phyloP scores from a whole-genome alignment of 2,888 invertebrate genomes.

The Trichogramma dendrolimi region DNA sequence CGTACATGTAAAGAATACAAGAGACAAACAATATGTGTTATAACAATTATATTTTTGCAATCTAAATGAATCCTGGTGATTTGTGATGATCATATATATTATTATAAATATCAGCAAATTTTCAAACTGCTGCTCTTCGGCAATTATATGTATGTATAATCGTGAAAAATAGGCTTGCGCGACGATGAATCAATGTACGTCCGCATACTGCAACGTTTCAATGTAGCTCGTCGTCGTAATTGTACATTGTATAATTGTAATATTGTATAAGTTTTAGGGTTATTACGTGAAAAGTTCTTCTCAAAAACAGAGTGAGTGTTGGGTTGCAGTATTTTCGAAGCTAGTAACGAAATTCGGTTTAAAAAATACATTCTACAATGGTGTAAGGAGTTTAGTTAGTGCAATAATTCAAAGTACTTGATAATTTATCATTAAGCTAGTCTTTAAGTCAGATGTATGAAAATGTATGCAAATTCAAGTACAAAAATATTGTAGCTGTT shows the following conservation, averaged over 20 bases:
- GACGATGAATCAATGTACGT: not conserved
- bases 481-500: too few relatives aligned
- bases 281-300: not conserved
- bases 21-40: too few relatives aligned
- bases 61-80: conserved; percentile 23
- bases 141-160: not conserved
- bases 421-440: not conserved
- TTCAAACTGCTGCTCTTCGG: not conserved
- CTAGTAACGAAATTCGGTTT: not conserved
- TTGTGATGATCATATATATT: not conserved
- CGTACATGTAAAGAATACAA: too few relatives aligned
- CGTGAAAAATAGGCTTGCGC: not conserved
- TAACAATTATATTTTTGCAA: conserved; percentile 22
- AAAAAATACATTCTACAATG: too few relatives aligned
- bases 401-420: conserved; percentile 25
- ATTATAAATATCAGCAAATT: not conserved
- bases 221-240: conserved; percentile 4
- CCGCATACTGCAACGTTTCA: not conserved
- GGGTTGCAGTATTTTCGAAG: not conserved
- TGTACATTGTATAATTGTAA: not conserved
- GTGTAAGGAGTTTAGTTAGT: conserved; percentile 12
- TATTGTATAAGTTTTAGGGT: conserved; percentile 1
- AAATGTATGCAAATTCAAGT: not conserved
- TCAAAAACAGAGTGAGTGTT: not conserved
- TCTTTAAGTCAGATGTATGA: too few relatives aligned